Evolutionary conservation across 2,113 vertebrate species (phyloP).

Genomic region (Baryphthengus martii): DNA sequence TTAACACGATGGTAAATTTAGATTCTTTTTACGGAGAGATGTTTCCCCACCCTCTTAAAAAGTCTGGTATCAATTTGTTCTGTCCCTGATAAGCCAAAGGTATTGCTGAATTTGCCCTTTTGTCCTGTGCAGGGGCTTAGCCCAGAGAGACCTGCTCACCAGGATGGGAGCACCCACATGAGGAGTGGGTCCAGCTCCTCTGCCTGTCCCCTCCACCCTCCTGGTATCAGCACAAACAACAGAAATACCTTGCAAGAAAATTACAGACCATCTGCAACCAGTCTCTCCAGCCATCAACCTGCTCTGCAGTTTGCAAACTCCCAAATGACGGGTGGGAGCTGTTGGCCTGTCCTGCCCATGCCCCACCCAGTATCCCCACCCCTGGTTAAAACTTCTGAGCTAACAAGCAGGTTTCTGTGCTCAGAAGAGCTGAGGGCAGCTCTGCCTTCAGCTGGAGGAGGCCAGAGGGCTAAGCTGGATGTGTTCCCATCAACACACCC

Average conservation of each 20-base stretch:
- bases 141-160: not conserved
- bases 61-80: constrained; percentile 59
- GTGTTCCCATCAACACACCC: accelerated
- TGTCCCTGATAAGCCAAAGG: constrained; percentile 65
- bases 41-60: constrained; percentile 60
- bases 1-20: constrained; percentile 70
- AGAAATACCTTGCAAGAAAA: not conserved
- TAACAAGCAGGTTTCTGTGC: not conserved
- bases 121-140: not conserved
- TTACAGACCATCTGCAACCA: accelerated
- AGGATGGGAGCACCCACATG: accelerated
- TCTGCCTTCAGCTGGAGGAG: not conserved
- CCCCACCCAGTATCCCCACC: not conserved
- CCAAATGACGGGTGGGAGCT: accelerated
- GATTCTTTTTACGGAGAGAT: constrained; percentile 65
- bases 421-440: not conserved
- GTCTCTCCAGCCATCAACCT: not conserved
- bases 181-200: not conserved
- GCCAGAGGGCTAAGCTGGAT: not conserved
- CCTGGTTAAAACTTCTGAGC: not conserved
- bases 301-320: not conserved
- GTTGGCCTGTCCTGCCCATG: not conserved
- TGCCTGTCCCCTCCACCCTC: not conserved
- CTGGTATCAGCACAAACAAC: accelerated
- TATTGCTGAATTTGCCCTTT: constrained; percentile 54